phyloP scores from a whole-genome alignment of 2,888 invertebrate species.

The Hypselothyrea guttata region DNA sequence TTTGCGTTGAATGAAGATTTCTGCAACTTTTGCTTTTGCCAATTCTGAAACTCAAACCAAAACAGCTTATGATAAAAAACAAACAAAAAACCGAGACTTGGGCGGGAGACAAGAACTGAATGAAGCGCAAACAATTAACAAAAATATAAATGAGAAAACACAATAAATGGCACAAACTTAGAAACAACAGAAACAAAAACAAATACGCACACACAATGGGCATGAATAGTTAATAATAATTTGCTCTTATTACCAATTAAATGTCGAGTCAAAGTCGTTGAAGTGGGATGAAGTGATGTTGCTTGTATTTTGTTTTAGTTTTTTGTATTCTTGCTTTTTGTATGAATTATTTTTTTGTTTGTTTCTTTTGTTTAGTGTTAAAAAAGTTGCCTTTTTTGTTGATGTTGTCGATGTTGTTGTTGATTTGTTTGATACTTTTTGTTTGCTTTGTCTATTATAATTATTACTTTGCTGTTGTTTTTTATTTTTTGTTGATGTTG shows the following conservation, averaged over 20 bases:
- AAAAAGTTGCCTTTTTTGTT: constrained; percentile 36
- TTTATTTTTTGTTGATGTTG: constrained; percentile 17
- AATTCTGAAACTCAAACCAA: constrained; percentile 59
- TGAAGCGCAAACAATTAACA: constrained; percentile 58
- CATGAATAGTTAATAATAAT: constrained; percentile 69
- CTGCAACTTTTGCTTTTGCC: constrained; percentile 43
- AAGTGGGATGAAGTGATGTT: constrained; percentile 59
- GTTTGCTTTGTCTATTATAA: constrained; percentile 18
- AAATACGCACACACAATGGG: constrained; percentile 62
- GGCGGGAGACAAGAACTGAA: constrained; percentile 24
- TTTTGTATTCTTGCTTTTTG: constrained; percentile 17
- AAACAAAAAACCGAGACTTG: constrained; percentile 34
- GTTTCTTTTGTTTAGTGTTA: constrained; percentile 21
- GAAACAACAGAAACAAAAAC: constrained; percentile 39
- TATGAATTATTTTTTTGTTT: constrained; percentile 20
- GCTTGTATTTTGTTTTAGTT: no score
- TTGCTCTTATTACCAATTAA: constrained; percentile 77
- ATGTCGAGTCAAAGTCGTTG: constrained; percentile 74
- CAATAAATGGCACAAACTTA: constrained; percentile 55
- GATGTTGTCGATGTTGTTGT: no score
- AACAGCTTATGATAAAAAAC: constrained; percentile 23
- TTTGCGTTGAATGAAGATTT: background rate
- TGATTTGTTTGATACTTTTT: constrained; percentile 24
- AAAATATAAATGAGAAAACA: no score
- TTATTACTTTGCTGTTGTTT: constrained; percentile 32